These are phyloP conservation scores for Tipula confusa DNA, from an alignment of 2,888 invertebrate species.

Conservation along the genomic window DNA sequence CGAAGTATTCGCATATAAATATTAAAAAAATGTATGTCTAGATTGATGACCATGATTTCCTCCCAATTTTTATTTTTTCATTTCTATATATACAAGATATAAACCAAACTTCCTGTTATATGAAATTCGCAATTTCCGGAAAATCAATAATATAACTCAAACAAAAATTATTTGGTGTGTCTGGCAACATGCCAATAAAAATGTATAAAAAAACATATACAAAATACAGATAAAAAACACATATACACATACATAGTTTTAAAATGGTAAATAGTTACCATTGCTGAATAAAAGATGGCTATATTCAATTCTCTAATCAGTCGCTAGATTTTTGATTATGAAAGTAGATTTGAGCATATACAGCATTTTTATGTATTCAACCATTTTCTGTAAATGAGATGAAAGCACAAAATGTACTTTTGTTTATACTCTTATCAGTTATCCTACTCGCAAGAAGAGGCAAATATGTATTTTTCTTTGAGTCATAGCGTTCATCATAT, in stretches of 20 bases:
- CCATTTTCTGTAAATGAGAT: background rate
- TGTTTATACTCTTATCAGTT: background rate
- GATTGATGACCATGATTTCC: slow-evolving; percentile 20
- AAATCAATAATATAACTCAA: background rate
- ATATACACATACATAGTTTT: no score
- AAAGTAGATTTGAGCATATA: background rate
- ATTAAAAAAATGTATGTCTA: background rate
- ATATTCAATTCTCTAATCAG: background rate
- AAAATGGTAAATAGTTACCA: no score
- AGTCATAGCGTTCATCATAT: no score
- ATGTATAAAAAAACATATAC: background rate
- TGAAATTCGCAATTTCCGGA: background rate
- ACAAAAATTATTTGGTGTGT: background rate
- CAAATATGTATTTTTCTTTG: no score
- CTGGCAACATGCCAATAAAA: background rate
- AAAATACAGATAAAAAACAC: background rate
- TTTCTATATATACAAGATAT: background rate
- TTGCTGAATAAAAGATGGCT: background rate
- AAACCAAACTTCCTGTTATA: background rate
- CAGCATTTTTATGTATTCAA: background rate
- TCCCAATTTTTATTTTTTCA: background rate
- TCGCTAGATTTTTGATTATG: background rate
- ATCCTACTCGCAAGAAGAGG: background rate
- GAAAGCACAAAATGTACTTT: background rate
- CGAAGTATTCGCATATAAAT: background rate